Base-by-base conservation (phyloP, 2,113 vertebrate genomes). In the Ictalurus furcatus region DNA sequence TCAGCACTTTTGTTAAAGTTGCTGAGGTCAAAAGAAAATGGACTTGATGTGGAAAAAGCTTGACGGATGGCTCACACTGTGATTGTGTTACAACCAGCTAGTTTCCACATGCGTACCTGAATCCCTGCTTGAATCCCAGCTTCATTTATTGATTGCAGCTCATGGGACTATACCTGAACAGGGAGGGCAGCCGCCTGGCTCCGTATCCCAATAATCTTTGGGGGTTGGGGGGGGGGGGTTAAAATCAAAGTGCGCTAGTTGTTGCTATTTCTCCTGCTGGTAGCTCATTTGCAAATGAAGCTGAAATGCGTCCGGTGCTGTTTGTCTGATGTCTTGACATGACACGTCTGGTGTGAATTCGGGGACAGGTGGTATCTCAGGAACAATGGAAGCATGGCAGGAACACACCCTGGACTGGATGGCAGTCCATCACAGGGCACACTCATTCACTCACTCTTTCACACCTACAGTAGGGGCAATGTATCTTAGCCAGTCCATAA, bases 111-210 rank as follows among this genome's bases (percentile, higher is more conserved):
- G 48, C 1, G 12, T 80, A 54, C 48, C 25, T 54, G 13, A 16
- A n/a, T 30, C 78, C 78, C 48, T n/a, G 48, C 78, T 56, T 54
- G 48, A 54, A 16, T 9, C 25, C 48, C 25, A 58, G 79, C 34
- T 58, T 79, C 44, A 79, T 79, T 82, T 82, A 59, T 82, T 82
- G 79, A 82, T 82, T 82, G 54, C 54, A 21, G n/a, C 16, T 82
- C 79, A 82, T 82, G 79, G 14, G 79, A 82, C 54, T 58, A 48
- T 8, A 34, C 54, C 14, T 34, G n/a, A 23, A 34, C 52, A 21
- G 21, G 3, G 17, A 58, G n/a, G n/a, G 17, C 79, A 82, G 79
- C 54, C 34, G 52, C 17, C 54, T 34, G n/a, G 17, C n/a, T 81
- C 16, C 5, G 25, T n/a, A 28, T 79, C 74, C 21, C 12, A 2